Evolutionary conservation across 2,113 vertebrate genomes (phyloP).

Genomic region (Emydura subglobosa): DNA sequence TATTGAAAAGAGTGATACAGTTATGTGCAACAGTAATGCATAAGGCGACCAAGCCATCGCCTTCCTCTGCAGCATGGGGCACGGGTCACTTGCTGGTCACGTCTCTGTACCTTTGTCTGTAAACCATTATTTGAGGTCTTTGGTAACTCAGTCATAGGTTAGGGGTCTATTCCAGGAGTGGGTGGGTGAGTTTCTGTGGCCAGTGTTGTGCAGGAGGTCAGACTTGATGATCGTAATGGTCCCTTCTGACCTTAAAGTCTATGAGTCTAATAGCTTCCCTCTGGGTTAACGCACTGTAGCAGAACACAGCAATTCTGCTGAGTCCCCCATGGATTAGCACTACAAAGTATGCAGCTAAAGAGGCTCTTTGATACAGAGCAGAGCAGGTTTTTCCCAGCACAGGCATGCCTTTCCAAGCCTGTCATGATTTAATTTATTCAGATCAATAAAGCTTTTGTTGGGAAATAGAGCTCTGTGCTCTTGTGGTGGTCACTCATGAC

Average conservation of each 20-base stretch:
- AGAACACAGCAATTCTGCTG: background rate
- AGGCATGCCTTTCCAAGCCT: background rate
- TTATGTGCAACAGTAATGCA: background rate
- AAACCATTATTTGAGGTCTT: too few species aligned
- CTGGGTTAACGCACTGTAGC: background rate
- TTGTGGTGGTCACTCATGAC: slow-evolving; percentile 18
- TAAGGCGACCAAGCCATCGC: background rate
- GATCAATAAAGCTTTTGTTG: slow-evolving; percentile 58
- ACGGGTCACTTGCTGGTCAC: too few species aligned
- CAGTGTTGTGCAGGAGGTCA: too few species aligned
- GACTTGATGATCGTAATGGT: too few species aligned
- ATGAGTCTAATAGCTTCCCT: background rate
- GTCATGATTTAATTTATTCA: background rate
- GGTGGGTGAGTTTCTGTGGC: too few species aligned
- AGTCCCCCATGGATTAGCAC: background rate
- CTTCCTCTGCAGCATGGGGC: too few species aligned
- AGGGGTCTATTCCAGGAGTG: too few species aligned
- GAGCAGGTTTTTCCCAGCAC: background rate
- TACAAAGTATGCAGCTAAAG: background rate
- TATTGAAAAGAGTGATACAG: background rate
- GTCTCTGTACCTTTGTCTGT: too few species aligned
- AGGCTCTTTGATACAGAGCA: background rate
- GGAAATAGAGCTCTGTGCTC: background rate
- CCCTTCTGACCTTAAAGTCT: too few species aligned
- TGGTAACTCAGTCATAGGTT: too few species aligned